These are phyloP conservation scores for Alloplasta piceator DNA, from an alignment of 2,888 invertebrate genomes.

Conservation along the genomic window DNA sequence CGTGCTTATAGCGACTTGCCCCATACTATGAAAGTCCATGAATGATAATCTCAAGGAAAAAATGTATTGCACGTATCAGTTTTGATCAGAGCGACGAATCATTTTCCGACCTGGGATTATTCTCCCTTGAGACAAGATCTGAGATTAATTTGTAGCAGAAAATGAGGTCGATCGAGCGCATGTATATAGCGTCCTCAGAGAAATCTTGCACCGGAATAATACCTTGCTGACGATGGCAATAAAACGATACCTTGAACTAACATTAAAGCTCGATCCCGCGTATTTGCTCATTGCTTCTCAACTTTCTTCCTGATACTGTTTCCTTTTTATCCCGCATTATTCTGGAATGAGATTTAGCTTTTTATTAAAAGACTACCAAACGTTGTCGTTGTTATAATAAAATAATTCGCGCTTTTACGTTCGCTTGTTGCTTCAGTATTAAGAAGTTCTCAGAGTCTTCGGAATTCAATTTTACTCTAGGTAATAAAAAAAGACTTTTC, in stretches of 20 bases:
- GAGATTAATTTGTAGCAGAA: conserved; percentile 65
- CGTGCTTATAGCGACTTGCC: not conserved
- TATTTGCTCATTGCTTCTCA: conserved; percentile 26
- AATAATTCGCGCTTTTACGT: conserved; percentile 15
- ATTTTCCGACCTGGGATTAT: not conserved
- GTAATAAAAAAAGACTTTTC: conserved; percentile 48
- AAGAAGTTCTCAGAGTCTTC: conserved; percentile 5
- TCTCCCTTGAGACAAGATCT: conserved; percentile 17
- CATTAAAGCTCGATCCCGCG: conserved; percentile 18
- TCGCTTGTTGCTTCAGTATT: not conserved
- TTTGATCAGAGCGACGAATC: not conserved
- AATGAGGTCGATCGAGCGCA: conserved; percentile 61
- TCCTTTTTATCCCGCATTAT: not conserved
- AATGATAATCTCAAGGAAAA: not conserved
- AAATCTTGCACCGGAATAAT: conserved; percentile 58
- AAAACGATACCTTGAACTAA: conserved; percentile 12
- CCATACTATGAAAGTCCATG: not conserved
- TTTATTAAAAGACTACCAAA: conserved; percentile 9
- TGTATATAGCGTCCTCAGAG: conserved; percentile 62
- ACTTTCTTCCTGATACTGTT: not conserved
- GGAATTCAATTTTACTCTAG: not conserved
- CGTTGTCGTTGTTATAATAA: conserved; percentile 16
- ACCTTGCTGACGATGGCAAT: conserved; percentile 23
- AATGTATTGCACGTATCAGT: not conserved
- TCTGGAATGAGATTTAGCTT: not conserved